Evolutionary conservation across 1,140 invertebrate genomes (phyloP), one percentile per base, ranked within the genome.

Genomic region (Zaprionus ghesquierei): DNA sequence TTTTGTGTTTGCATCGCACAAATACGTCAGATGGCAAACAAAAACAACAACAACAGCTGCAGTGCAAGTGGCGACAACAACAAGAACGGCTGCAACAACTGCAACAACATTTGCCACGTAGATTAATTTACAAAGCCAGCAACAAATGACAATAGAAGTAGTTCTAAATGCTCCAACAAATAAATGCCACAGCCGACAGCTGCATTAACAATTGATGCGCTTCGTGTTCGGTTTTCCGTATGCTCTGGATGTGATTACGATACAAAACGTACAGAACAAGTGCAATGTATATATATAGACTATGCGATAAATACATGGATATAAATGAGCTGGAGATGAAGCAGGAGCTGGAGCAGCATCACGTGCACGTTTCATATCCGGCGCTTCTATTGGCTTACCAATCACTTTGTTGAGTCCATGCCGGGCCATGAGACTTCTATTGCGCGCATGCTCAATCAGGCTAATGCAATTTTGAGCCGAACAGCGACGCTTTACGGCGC

Each of bases 391-490:
- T 62, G 33, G 63, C 84, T 90, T 90, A 91, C 91, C 91, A 75
- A 90, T 78, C 61, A 82, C 79, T 87, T 91, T 91, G 72, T 69
- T 82, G 5, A 92, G 70, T 62, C 77, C 85, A 55, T 92, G 79
- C 23, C 79, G 84, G 61, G 87, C 87, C 87, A 92, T 91, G 38
- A 87, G 66, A 13, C 77, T 79, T 51, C 78, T 91, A 79, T 90
- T 84, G 69, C 80, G 79, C 35, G 91, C 79, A 85, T 92, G 66
- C 74, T 92, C 87, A 63, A 92, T 89, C 60, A 92, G 73, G 62
- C 77, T 92, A 41, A 92, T 91, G 76, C 90, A 91, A 75, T 90
- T 92, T 65, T 92, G 90, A 25, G 91, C 79, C 20, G 91, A 91
- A 51, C 91, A 92, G 27, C 91, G 74, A 33, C 91, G 77, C 69